These are phyloP conservation scores for Quadriops clusia DNA, from an alignment of 2,888 invertebrate species.

Conservation along the genomic window DNA sequence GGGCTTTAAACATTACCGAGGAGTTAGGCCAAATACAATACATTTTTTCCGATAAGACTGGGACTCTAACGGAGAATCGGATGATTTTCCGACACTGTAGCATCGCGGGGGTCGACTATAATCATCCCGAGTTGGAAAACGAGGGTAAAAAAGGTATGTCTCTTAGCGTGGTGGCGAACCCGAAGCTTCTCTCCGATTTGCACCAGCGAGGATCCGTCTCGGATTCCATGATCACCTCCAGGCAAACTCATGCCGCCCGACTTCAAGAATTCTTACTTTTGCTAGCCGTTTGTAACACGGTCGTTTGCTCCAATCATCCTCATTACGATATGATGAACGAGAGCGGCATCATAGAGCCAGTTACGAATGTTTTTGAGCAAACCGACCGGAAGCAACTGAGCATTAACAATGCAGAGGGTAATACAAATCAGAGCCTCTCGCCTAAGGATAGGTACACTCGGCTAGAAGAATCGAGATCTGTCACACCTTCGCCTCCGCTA, in stretches of 20 bases:
- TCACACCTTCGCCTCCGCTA: constrained; percentile 54
- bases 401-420: constrained; percentile 10
- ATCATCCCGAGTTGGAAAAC: constrained; percentile 64
- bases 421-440: constrained; percentile 9
- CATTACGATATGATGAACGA: constrained; percentile 62
- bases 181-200: constrained; percentile 42
- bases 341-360: constrained; percentile 47
- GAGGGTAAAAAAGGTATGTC: constrained; percentile 39
- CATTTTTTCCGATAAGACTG: constrained; percentile 95
- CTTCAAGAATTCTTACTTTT: constrained; percentile 83
- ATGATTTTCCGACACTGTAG: constrained; percentile 92
- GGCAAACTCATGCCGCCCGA: constrained; percentile 50
- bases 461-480: constrained; percentile 64
- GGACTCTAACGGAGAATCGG: constrained; percentile 93
- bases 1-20: constrained; percentile 93
- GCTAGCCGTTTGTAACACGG: constrained; percentile 91
- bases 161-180: constrained; percentile 40
- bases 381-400: constrained; percentile 12
- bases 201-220: constrained; percentile 25
- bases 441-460: constrained; percentile 42
- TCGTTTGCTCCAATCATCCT: constrained; percentile 82
- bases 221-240: constrained; percentile 22
- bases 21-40: constrained; percentile 93
- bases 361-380: constrained; percentile 19
- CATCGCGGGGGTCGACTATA: constrained; percentile 81